phyloP scores from a whole-genome alignment of 2,888 invertebrate species.

The Nomada goodeniana region DNA sequence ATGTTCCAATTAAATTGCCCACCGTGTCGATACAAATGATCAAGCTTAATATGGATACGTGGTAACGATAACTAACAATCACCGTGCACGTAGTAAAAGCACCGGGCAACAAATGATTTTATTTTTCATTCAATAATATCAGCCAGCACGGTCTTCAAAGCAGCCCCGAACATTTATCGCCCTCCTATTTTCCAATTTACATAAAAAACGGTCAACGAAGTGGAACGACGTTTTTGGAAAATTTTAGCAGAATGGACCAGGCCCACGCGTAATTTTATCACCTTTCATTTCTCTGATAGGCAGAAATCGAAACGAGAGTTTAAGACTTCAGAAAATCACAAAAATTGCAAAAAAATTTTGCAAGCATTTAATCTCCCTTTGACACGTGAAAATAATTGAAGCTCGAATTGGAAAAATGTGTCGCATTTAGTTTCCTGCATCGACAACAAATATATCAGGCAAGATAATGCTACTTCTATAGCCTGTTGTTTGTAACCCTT shows the following conservation, averaged over 20 bases:
- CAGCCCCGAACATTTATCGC: conserved; percentile 19
- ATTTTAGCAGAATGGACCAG: neutral
- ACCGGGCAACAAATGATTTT: conserved; percentile 50
- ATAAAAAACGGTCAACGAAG: neutral
- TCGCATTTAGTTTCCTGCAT: no score
- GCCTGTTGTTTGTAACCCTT: no score
- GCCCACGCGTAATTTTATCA: conserved; percentile 10
- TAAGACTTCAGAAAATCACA: neutral
- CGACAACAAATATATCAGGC: no score
- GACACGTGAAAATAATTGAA: no score
- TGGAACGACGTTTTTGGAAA: conserved; percentile 6
- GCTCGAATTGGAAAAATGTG: no score
- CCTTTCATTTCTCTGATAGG: neutral
- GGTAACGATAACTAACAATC: conserved; percentile 38
- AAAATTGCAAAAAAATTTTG: neutral
- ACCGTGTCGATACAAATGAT: conserved; percentile 45
- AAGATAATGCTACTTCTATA: no score
- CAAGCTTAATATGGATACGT: conserved; percentile 35
- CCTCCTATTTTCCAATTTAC: conserved; percentile 51
- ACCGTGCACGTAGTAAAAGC: conserved; percentile 29
- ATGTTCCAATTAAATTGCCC: conserved; percentile 57
- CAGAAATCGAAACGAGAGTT: neutral
- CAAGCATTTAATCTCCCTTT: no score
- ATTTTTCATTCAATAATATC: conserved; percentile 59
- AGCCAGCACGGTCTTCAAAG: conserved; percentile 4